Evolutionary conservation across 2,113 vertebrate genomes (phyloP), one percentile per base, ranked within the genome.

Genomic region (Elgaria multicarinata): DNA sequence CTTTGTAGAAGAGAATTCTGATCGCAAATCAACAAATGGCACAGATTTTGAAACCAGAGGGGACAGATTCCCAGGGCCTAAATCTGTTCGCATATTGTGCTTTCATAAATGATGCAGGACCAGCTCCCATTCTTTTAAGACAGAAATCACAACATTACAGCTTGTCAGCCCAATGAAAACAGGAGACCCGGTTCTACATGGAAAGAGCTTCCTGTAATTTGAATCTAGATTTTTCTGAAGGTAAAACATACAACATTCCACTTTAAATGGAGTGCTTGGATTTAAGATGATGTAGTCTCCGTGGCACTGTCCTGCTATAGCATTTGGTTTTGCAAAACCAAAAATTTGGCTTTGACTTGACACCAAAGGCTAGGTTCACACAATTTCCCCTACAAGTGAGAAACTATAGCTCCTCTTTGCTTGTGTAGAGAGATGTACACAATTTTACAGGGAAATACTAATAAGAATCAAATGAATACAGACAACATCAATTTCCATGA

Each of bases 1-100:
- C 4, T 81, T 79, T 86, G 36, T 77, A 50, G 87, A 89, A 74
- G 67, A 33, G 93, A 12, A 86, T 88, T 53, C 84, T 79, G 28
- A 77, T 83, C 0, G n/a, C 76, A 8, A 87, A 88, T 87, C 28
- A 81, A 33, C 44, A 86, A 92, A 87, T 53, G 42, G 64, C 82
- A 77, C 76, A 28, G 50, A 12, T 87, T 31, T 33, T 82, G 88
- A 89, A 87, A 72, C 83, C 67, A n/a, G 85, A 8, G 31, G 55
- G 26, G 72, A 69, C 76, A 87, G n/a, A 74, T 88, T 64, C 67
- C 4, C 1, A 88, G 62, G 10, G 39, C 86, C 91, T 75, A 58
- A 33, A 89, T 90, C 31, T 36, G 31, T 28, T 85, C 89, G 69
- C 46, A 8, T 75, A 64, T 74, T n/a, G 33, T 67, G 33, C 5